phyloP scores from a whole-genome alignment of 1,140 invertebrate genomes.

The Drosophila teissieri region DNA sequence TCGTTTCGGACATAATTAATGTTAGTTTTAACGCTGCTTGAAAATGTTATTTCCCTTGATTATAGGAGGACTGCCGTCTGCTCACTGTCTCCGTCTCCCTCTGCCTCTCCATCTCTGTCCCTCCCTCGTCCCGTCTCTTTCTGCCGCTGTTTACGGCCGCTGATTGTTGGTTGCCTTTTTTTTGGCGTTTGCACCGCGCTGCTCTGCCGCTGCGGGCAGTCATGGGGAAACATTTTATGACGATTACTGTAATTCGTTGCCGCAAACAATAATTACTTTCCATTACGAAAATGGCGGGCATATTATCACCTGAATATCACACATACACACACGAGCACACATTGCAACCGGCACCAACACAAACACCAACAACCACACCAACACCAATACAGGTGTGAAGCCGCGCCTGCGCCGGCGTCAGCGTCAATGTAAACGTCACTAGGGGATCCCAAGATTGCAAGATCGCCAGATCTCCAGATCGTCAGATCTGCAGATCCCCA shows the following conservation, averaged over 20 bases:
- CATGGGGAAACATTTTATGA: constrained; percentile 85
- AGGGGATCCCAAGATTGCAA: background rate
- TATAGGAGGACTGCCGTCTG: constrained; percentile 72
- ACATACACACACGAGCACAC: constrained; percentile 23
- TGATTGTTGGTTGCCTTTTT: constrained; percentile 70
- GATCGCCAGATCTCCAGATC: background rate
- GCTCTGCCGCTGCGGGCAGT: constrained; percentile 76
- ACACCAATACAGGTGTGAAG: constrained; percentile 30
- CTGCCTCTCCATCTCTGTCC: constrained; percentile 12
- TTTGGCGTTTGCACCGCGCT: constrained; percentile 42
- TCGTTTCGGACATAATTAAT: constrained; percentile 84
- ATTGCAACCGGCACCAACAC: constrained; percentile 5
- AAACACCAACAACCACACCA: constrained; percentile 8
- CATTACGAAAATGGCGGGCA: constrained; percentile 85
- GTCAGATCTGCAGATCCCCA: background rate
- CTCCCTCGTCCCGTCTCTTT: constrained; percentile 17
- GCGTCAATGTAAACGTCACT: background rate
- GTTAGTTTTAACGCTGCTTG: constrained; percentile 84
- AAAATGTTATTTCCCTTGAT: constrained; percentile 85
- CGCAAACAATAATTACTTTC: constrained; percentile 85
- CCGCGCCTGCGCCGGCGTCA: constrained; percentile 21
- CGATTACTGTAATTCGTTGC: constrained; percentile 85
- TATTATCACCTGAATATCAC: constrained; percentile 85
- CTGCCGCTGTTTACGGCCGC: constrained; percentile 71
- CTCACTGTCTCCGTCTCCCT: constrained; percentile 12